Evolutionary conservation across 92 coral and sea anemone genomes (phyloP), one percentile per base, ranked within the genome.

Genomic region (Bergia sp.): DNA sequence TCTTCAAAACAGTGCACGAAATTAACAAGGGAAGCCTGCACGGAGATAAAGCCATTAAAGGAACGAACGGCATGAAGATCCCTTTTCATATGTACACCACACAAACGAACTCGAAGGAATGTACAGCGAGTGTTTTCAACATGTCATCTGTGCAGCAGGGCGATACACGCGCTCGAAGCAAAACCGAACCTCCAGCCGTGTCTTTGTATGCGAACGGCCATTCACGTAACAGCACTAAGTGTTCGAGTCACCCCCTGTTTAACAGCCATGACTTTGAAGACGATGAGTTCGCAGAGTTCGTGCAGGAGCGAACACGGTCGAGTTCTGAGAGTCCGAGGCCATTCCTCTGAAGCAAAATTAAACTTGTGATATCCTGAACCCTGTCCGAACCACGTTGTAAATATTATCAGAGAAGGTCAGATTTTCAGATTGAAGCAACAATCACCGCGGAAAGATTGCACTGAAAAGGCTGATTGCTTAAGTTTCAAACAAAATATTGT

Each of bases 241-340:
- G 15, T 39, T 7, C 76, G 50, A 65, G 42, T 91, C 80, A 47
- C 53, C 67, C 40, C 18, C 42, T 58, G 44, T 36, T 76, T 29
- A 77, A 80, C 45, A 87, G 37, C 61, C 61, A 58, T 38, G 94
- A 92, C 45, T 92, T 82, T 36, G 90, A 85, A 44, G 96, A 92
- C 64, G 98, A 91, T 41, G 94, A 94, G 74, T 95, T 95, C 50
- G 94, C 98, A 2, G 93, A 92, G 85, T 90, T 95, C 67, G 98
- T 95, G 12, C 91, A 90, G 58, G 94, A 93, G 76, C 94, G 98
- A 50, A 93, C 98, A 2, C 74, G 87, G 64, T 71, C 87, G 11
- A 1, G 66, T 11, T 84, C 87, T 21, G 87, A 84, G 5, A 84
- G 21, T 47, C 79, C 77, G 37, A 4, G 66, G 37, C 87, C 66